Evolutionary conservation across 2,888 invertebrate species (phyloP), one percentile per base, ranked within the genome.

Genomic region (Meteorus cinctellus): DNA sequence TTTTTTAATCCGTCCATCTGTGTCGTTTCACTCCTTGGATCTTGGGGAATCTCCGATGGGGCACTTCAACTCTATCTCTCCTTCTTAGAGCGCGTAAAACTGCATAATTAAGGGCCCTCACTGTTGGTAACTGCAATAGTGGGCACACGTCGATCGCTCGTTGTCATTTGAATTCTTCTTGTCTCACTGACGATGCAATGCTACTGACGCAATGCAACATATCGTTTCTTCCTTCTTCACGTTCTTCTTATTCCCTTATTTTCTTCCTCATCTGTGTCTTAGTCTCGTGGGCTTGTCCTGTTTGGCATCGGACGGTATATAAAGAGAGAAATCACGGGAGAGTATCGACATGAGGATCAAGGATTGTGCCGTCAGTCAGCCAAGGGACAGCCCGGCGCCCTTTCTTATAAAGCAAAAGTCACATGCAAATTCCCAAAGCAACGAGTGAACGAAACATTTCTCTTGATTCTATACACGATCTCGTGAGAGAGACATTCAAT

Each of bases 361-460:
- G 87, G 86, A 88, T 88, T 88, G 88, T 88, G 85, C 87, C 87
- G 88, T 87, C 88, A 88, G 83, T 88, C 87, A 86, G 82, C n/a
- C 55, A 24, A n/a, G 36, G 72, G 72, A 76, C 76, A 76, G 72
- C 55, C 34, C 72, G 68, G 72, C 70, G 72, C 67, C 72, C 67
- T 67, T 72, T 65, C 85, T 85, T 86, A 85, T 85, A 84, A 80
- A 74, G 76, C 80, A 81, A 67, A 65, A 79, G 73, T 77, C 80
- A 81, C 79, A 84, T 83, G 83, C 79, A 83, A 83, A 84, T 83
- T 82, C 80, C 75, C 12, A 71, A 77, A 81, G 19, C 19, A 4
- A 55, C 19, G 24, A 55, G n/a, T 1, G 12, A 55, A 79, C 79
- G 76, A 36, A 71, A 63, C 62, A 67, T 72, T 60, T 68, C 69